Percentiles rank a stretch among this genome's conserved stretches.
phyloP scores from a whole-genome alignment of 2,113 vertebrate genomes.

The Neomonachus schauinslandi region DNA sequence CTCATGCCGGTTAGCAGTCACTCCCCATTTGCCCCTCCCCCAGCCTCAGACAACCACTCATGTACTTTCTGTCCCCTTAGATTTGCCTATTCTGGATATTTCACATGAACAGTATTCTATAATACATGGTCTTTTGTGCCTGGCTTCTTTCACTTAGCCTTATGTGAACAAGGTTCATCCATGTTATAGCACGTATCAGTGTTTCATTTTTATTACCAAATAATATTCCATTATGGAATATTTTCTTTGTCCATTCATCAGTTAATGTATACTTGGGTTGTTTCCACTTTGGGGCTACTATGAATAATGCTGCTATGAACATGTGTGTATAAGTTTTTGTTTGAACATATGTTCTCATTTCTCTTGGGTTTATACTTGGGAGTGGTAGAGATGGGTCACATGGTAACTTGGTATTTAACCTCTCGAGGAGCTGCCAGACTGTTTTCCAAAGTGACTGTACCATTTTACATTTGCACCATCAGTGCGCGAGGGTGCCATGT shows the following conservation, averaged over 20 bases:
- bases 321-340: constrained; percentile 1
- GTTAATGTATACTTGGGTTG: neutral
- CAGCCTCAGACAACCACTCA: neutral
- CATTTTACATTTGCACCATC: neutral
- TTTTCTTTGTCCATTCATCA: constrained; percentile 24
- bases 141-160: constrained; percentile 11
- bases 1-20: neutral
- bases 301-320: constrained; percentile 7
- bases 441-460: neutral
- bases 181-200: neutral
- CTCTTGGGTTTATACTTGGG: neutral
- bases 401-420: neutral
- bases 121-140: neutral
- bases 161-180: neutral
- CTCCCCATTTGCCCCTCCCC: neutral
- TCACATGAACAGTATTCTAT: neutral
- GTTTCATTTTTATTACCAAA: constrained; percentile 10
- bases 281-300: neutral
- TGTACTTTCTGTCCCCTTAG: neutral
- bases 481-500: neutral
- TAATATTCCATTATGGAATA: neutral
- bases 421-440: neutral
- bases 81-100: neutral
- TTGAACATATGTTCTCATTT: neutral
- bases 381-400: neutral